Evolutionary conservation across 92 coral and sea anemone species (phyloP).

Genomic region (Palythoa grandis): DNA sequence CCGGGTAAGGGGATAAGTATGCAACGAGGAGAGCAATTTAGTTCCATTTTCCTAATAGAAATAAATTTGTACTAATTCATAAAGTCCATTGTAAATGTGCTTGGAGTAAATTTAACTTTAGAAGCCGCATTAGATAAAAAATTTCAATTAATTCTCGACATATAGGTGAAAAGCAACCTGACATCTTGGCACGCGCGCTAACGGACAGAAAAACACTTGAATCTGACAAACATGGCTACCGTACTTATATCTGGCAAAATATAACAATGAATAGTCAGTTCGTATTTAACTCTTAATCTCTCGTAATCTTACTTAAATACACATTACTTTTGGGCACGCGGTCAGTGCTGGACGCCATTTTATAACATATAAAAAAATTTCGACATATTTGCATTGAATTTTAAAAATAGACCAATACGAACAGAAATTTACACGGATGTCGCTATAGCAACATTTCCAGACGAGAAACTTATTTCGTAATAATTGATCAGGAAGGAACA

Average conservation of each 20-base stretch:
- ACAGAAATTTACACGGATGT: conserved; percentile 2
- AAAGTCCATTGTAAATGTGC: conserved; percentile 28
- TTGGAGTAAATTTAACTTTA: conserved; percentile 29
- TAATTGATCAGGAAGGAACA: conserved; percentile 15
- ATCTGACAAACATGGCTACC: conserved; percentile 17
- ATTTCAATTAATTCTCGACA: conserved; percentile 36
- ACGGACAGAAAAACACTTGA: background rate
- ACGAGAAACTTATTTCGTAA: background rate
- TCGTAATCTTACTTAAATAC: conserved; percentile 13
- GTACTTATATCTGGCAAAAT: background rate
- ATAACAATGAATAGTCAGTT: conserved; percentile 10
- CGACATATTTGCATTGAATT: conserved; percentile 1
- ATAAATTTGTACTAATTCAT: conserved; percentile 46
- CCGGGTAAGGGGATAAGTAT: background rate
- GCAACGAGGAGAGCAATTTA: conserved; percentile 39
- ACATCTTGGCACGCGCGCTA: conserved; percentile 40
- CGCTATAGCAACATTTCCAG: conserved; percentile 45
- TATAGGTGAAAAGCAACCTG: conserved; percentile 31
- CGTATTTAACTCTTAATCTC: conserved; percentile 23
- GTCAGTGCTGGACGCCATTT: background rate
- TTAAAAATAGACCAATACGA: background rate
- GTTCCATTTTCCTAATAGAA: conserved; percentile 34
- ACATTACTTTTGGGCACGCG: background rate
- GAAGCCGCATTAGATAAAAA: conserved; percentile 37
- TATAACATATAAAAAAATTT: background rate